A percentile compares a stretch with the other conserved stretches of the same genome.
phyloP scores from a whole-genome alignment of 2,113 vertebrate genomes.

The Ariopsis seemanni region DNA sequence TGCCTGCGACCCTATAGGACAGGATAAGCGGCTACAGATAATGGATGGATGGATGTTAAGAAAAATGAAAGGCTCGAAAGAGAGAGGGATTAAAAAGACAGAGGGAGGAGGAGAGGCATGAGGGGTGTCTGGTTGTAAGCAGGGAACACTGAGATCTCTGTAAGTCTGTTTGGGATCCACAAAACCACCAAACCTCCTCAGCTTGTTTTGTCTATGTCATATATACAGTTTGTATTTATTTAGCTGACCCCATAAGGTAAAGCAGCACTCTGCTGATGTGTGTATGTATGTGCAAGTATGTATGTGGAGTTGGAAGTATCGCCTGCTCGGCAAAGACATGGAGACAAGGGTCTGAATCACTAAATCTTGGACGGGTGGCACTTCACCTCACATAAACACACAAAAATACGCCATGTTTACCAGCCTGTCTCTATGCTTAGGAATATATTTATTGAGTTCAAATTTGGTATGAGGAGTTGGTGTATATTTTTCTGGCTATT shows the following conservation, averaged over 20 bases:
- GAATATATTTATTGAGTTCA: constrained; percentile 34
- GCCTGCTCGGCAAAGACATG: constrained; percentile 24
- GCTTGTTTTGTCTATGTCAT: constrained; percentile 52
- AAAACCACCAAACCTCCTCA: constrained; percentile 43
- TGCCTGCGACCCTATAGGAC: no score
- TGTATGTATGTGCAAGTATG: background rate
- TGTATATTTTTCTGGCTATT: constrained; percentile 27
- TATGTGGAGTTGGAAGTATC: background rate
- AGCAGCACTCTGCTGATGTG: background rate
- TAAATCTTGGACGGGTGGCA: constrained; percentile 3
- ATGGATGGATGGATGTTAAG: background rate
- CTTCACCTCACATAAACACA: constrained; percentile 23
- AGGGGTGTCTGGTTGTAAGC: constrained; percentile 36
- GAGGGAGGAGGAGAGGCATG: background rate
- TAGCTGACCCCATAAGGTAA: constrained; percentile 30
- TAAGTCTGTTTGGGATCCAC: constrained; percentile 45
- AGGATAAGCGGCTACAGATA: no score
- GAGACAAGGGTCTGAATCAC: constrained; percentile 13
- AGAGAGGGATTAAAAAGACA: background rate
- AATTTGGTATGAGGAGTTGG: constrained; percentile 11
- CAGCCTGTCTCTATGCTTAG: constrained; percentile 17
- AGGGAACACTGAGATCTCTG: constrained; percentile 52
- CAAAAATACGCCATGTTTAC: constrained; percentile 35
- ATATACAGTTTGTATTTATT: constrained; percentile 55
- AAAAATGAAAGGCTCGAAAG: background rate